phyloP scores from a whole-genome alignment of 2,888 invertebrate genomes.

The Xanthorhoe spadicearia region DNA sequence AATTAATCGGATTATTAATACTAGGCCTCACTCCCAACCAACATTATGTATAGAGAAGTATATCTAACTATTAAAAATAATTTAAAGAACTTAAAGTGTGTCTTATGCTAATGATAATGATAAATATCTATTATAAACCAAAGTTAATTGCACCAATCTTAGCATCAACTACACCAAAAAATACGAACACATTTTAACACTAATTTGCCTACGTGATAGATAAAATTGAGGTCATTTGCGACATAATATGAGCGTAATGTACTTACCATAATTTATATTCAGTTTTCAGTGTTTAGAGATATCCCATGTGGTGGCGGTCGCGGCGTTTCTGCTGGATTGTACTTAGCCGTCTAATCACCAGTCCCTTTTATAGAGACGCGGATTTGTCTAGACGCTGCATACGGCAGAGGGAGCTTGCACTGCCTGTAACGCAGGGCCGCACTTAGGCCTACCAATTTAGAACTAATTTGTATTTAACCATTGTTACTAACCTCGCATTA shows the following conservation, averaged over 20 bases:
- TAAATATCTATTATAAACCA: not conserved
- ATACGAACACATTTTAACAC: not conserved
- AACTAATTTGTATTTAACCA: too few species aligned
- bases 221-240: slow-evolving; percentile 11
- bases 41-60: too few species aligned
- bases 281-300: slow-evolving; percentile 51
- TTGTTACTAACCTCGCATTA: too few species aligned
- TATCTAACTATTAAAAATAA: too few species aligned
- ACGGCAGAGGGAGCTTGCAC: slow-evolving; percentile 76
- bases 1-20: too few species aligned
- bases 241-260: slow-evolving; percentile 1
- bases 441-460: slow-evolving; percentile 46
- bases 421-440: slow-evolving; percentile 69
- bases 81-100: too few species aligned
- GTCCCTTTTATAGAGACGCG: slow-evolving; percentile 83
- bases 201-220: slow-evolving; percentile 1
- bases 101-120: too few species aligned
- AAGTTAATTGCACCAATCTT: slow-evolving; percentile 13
- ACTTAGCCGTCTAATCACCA: slow-evolving; percentile 78
- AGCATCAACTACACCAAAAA: slow-evolving; percentile 11
- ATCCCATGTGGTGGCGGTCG: slow-evolving; percentile 72
- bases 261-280: slow-evolving; percentile 42
- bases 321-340: slow-evolving; percentile 76
- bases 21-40: too few species aligned
- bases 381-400: slow-evolving; percentile 80